Base-by-base conservation (phyloP, 2,888 invertebrate genomes). In the Tinea semifulvella region DNA sequence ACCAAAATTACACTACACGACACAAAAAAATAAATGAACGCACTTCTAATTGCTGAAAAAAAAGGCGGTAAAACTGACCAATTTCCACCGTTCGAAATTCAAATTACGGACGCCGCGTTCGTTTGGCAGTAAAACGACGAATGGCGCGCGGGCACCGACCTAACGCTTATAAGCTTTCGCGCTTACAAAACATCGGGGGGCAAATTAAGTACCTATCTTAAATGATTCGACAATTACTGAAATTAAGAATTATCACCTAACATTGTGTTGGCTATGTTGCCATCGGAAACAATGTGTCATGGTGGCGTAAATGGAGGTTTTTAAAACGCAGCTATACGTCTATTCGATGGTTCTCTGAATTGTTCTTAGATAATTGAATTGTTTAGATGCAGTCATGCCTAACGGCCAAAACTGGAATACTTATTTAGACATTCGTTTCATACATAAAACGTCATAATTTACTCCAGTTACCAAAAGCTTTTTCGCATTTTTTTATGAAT, bases 131-230 rank as follows among this genome's bases (percentile, higher is more conserved):
- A 17, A 26, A 5, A 16, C 8, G 22, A 38, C 45, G 45, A 45
- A 27, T 45, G 45, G 39, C 25, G 40, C 40, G 18, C 45, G 40
- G 10, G 13, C 18, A 5, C 11, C 4, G 3, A 27, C 8, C 27
- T 14, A 17, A 28, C 18, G 45, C 40, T 45, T 45, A 45, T 45
- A 45, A 45, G 40, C 39, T 45, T 20, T 8, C 13, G 39, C 28
- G 19, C 10, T 20, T 44, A 20, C 22, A 13, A 16, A 36, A 36
- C 18, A 8, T 7, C 16, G n/a, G 36, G 36, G 36, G 16, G 36
- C 17, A 11, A 22, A 22, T 8, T 7, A 22, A n/a, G n/a, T n/a
- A n/a, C n/a, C n/a, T n/a, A 22, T 22, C 8, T 22, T n/a, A 28
- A 22, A 31, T 17, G 36, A 36, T 36, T 36, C 36, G 16, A 10